Evolutionary conservation across 2,888 invertebrate genomes (phyloP), one percentile per base, ranked within the genome.

Genomic region (Cataglyphis altisquamis): DNA sequence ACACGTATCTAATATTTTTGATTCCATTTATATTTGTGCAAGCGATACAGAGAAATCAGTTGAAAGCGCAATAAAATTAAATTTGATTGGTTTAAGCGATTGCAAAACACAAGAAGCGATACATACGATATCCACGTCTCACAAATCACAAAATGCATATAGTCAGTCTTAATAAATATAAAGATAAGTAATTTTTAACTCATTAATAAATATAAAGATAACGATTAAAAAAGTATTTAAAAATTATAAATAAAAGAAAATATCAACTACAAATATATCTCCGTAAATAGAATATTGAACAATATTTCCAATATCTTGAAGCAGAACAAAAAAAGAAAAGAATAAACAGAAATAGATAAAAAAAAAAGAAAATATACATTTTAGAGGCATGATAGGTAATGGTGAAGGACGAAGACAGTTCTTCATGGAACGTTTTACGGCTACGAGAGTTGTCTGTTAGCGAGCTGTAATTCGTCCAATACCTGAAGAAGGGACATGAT

Each of bases 401-500:
- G 75, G 73, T 32, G 41, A 83, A 84, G 84, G 75, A 75, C 39
- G 52, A 83, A 84, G 84, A 74, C 75, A 63, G 72, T 88, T 62
- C 90, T 91, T 91, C 86, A 92, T 84, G 91, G 91, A 91, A 92
- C 91, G 25, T 91, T 92, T 92, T 91, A 92, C 92, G 90, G 91
- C 92, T 93, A 93, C 91, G 87, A 86, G 86, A 70, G 32, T 32
- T 60, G 86, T 91, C 90, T 86, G 88, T 89, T 92, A 90, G 91
- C 90, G 93, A 93, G 92, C 90, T 92, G 91, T 91, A 90, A 91
- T 93, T 92, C 93, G 92, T 92, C 93, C 94, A 93, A 92, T 95
- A 95, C 95, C 95, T 95, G 95, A 90, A 95, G 94, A 84, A 95
- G 93, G 90, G 94, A 94, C 92, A 95, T 93, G 91, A 95, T 93